A percentile compares a stretch with the other conserved stretches of the same genome.
Evolutionary conservation across 2,888 invertebrate genomes (phyloP).

Genomic region (Beris chalybata): DNA sequence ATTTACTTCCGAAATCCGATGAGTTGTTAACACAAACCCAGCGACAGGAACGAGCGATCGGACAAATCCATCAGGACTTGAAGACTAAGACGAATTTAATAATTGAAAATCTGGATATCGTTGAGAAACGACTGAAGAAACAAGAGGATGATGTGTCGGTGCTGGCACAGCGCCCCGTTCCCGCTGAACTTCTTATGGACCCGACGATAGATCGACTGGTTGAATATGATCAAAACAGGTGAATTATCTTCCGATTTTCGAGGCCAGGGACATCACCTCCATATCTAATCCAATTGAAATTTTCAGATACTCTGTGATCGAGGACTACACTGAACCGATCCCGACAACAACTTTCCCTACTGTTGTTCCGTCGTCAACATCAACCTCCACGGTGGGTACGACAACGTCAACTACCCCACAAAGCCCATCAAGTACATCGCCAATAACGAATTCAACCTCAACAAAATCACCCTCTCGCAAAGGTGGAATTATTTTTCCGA

Average conservation of each 20-base stretch:
- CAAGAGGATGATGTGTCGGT: conserved; percentile 83
- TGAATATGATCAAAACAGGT: conserved; percentile 76
- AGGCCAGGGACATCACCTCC: background rate
- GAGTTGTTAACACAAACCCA: conserved; percentile 83
- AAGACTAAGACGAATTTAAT: conserved; percentile 82
- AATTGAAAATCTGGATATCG: conserved; percentile 83
- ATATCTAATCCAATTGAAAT: background rate
- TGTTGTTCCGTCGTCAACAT: conserved; percentile 40
- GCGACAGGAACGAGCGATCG: conserved; percentile 82
- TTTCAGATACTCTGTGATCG: conserved; percentile 52
- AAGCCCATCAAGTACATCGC: conserved; percentile 43
- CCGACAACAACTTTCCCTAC: conserved; percentile 52
- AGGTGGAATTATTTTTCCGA: conserved; percentile 86
- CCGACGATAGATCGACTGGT: conserved; percentile 79
- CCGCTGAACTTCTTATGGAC: conserved; percentile 72
- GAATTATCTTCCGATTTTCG: background rate
- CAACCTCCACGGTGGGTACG: conserved; percentile 42
- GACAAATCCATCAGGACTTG: conserved; percentile 81
- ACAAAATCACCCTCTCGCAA: conserved; percentile 63
- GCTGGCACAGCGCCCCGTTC: conserved; percentile 73
- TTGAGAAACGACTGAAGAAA: conserved; percentile 79
- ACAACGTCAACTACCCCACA: conserved; percentile 43
- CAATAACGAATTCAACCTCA: conserved; percentile 44
- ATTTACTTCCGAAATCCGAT: conserved; percentile 83
- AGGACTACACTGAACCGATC: conserved; percentile 50